Conservation (phyloP, 2,797 vertebrate genomes). For the Perodicticus potto region DNA sequence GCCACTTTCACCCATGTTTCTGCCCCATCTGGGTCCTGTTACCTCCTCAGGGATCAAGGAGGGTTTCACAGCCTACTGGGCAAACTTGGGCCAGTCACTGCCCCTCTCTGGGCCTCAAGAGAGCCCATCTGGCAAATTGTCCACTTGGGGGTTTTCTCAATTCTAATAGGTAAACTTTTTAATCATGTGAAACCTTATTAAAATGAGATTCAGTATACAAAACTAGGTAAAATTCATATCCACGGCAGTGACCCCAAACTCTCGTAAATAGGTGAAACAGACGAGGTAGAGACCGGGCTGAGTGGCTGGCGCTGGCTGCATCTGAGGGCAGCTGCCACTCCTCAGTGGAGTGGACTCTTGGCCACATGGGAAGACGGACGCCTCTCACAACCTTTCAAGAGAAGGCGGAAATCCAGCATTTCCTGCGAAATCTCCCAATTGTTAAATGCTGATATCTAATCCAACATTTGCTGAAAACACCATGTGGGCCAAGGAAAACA, state of each 20-base stretch:
- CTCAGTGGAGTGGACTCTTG: fast-evolving
- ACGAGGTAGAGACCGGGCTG: background rate
- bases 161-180: background rate
- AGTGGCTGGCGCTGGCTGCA: background rate
- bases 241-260: background rate
- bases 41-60: background rate
- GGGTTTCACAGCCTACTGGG: background rate
- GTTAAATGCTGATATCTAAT: background rate
- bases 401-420: background rate
- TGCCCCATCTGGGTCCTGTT: background rate
- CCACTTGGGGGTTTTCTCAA: background rate
- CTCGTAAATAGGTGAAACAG: background rate
- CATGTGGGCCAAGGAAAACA: background rate
- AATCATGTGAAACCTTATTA: background rate
- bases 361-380: background rate
- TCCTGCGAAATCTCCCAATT: slow-evolving; percentile 45
- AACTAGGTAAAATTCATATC: background rate
- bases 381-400: background rate
- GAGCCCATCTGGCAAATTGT: background rate
- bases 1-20: background rate
- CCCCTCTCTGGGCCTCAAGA: background rate
- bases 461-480: background rate
- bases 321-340: background rate
- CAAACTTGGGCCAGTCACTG: background rate
- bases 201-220: background rate